Conservation (phyloP, 2,113 vertebrate species). For the Sylvia atricapilla region DNA sequence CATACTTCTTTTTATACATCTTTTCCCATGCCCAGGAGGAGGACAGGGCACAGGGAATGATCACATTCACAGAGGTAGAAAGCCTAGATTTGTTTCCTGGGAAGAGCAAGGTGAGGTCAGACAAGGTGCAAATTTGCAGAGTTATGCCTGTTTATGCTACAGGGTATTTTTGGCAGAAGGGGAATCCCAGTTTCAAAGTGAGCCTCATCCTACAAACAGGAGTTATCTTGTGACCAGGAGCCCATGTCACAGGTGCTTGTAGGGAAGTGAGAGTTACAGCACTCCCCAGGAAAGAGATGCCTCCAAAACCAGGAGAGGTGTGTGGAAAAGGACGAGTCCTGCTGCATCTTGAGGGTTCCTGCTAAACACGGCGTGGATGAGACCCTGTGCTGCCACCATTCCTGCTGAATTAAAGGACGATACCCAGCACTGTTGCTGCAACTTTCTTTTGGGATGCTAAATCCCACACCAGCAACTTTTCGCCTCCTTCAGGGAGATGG, state of each 20-base stretch:
- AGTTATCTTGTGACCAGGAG: background rate
- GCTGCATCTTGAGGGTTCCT: background rate
- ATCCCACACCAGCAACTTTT: background rate
- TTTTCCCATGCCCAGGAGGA: background rate
- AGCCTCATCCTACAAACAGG: background rate
- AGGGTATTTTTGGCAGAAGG: background rate
- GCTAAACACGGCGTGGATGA: background rate
- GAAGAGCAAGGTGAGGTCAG: background rate
- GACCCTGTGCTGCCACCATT: background rate
- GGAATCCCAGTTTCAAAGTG: background rate
- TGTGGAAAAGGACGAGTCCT: background rate
- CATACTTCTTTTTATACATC: background rate
- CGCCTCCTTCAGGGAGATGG: background rate
- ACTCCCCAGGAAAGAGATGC: background rate
- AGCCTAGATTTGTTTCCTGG: background rate
- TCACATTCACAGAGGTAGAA: background rate
- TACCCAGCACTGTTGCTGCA: background rate
- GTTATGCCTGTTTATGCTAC: background rate
- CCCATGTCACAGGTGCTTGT: accelerated
- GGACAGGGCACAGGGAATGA: accelerated
- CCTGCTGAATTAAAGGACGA: accelerated
- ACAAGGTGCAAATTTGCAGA: background rate
- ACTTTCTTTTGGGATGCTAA: background rate
- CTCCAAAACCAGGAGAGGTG: background rate
- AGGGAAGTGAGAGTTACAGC: background rate